Conservation (phyloP, 2,888 invertebrate species). For the Mongoloraphidia duomilia region DNA sequence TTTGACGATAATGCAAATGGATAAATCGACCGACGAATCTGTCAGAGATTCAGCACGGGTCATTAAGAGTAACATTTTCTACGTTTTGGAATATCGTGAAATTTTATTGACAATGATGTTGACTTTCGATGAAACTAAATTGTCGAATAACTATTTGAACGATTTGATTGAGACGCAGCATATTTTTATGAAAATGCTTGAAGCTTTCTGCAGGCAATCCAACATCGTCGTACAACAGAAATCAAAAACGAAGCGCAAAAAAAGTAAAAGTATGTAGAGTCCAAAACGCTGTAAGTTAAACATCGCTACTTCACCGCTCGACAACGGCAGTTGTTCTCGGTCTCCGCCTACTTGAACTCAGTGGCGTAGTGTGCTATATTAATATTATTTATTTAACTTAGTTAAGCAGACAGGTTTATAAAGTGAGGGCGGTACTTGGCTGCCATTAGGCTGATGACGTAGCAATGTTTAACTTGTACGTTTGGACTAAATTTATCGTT, state of each 20-base stretch:
- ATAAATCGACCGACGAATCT: constrained; percentile 50
- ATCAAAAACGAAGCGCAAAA: constrained; percentile 35
- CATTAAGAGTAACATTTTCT: constrained; percentile 83
- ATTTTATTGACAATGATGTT: constrained; percentile 66
- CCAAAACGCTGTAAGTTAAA: too few relatives aligned
- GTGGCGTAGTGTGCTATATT: neutral
- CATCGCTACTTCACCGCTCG: too few relatives aligned
- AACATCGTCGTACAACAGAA: constrained; percentile 57
- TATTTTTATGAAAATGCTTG: constrained; percentile 81
- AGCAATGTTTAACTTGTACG: too few relatives aligned
- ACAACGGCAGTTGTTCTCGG: too few relatives aligned
- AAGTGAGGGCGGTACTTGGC: too few relatives aligned
- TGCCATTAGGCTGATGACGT: too few relatives aligned
- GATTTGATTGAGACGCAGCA: constrained; percentile 85
- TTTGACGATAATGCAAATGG: constrained; percentile 69
- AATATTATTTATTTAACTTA: constrained; percentile 1
- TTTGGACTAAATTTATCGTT: too few relatives aligned
- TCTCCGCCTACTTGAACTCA: too few relatives aligned
- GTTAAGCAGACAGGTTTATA: too few relatives aligned
- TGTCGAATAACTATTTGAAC: constrained; percentile 69
- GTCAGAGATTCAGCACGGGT: constrained; percentile 70
- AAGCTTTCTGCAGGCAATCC: constrained; percentile 48
- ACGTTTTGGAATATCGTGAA: constrained; percentile 88
- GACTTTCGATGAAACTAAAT: constrained; percentile 70
- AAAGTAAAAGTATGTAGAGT: constrained; percentile 28